Evolutionary conservation across 2,113 vertebrate genomes (phyloP), one percentile per base, ranked within the genome.

Genomic region (Trichomycterus rosablanca): DNA sequence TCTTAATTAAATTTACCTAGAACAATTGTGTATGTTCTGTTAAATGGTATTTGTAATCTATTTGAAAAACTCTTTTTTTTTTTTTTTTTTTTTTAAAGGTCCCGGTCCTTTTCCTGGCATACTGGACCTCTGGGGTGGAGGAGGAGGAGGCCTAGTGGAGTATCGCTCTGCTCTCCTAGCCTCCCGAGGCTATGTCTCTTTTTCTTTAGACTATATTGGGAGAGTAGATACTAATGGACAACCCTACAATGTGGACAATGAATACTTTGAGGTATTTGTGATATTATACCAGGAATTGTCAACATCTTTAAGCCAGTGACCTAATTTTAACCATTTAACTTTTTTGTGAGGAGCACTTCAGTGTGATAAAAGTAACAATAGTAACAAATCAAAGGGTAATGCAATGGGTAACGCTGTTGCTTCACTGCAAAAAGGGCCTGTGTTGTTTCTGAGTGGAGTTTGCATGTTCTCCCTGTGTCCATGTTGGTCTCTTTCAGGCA

Each of bases 101-200:
- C 68, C 80, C 4, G 87, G 87, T 18, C 87, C 81, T 4, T 89
- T 86, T 39, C 86, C 87, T 7, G 88, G 67, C 3, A 28, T 89
- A 24, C 34, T 89, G 66, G 88, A 89, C 52, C 63, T 89, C 32
- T 87, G 83, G 86, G 87, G 88, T 14, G 82, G 78, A 2, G 81
- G 78, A 23, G n/a, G n/a, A 23, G 87, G 85, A 1, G 72, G 78
- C 11, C 48, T 87, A 39, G 75, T 87, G 49, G 88, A 89, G 73
- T 84, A 84, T 20, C 81, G 84, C 0, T 65, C 87, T 1, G 74
- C 84, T 2, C 76, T 89, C 16, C 59, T 88, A 46, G 85, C 88
- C 1, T 87, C 85, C 0, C 78, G 72, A 8, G 88, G 87, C 3
- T 75, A 80, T 8, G 83, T 80, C 6, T 57, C 83, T 0, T 18